Percentiles rank a stretch among this genome's conserved stretches.
Evolutionary conservation across 2,797 vertebrate genomes (phyloP).

Genomic region (Urophycis tenuis): DNA sequence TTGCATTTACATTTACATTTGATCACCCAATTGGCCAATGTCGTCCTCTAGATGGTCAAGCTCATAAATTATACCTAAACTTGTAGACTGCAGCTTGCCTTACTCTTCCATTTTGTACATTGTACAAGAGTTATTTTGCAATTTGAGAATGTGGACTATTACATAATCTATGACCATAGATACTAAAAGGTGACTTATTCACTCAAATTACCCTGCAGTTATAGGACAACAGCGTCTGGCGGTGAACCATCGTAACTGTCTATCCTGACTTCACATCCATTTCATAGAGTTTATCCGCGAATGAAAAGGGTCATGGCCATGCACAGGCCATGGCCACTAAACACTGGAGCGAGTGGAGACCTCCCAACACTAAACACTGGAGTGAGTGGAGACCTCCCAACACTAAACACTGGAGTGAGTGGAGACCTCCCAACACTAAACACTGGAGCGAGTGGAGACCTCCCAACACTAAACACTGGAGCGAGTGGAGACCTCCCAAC

Average conservation of each 20-base stretch:
- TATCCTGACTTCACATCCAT: background rate
- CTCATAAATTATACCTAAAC: background rate
- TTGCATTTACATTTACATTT: too few species aligned
- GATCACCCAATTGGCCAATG: background rate
- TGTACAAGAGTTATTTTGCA: background rate
- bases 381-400: too few species aligned
- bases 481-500: too few species aligned
- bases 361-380: too few species aligned
- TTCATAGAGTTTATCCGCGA: background rate
- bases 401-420: too few species aligned
- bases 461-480: too few species aligned
- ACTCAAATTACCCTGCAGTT: background rate
- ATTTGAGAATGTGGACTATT: background rate
- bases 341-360: too few species aligned
- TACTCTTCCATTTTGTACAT: background rate
- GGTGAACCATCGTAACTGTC: background rate
- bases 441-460: too few species aligned
- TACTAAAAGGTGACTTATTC: background rate
- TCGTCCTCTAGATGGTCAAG: background rate
- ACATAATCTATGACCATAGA: background rate
- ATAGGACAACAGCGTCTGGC: background rate
- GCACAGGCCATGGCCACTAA: too few species aligned
- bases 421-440: too few species aligned
- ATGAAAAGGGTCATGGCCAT: too few species aligned
- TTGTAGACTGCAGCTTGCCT: background rate